phyloP scores from a whole-genome alignment of 2,797 vertebrate species.

The Astyanax mexicanus region DNA sequence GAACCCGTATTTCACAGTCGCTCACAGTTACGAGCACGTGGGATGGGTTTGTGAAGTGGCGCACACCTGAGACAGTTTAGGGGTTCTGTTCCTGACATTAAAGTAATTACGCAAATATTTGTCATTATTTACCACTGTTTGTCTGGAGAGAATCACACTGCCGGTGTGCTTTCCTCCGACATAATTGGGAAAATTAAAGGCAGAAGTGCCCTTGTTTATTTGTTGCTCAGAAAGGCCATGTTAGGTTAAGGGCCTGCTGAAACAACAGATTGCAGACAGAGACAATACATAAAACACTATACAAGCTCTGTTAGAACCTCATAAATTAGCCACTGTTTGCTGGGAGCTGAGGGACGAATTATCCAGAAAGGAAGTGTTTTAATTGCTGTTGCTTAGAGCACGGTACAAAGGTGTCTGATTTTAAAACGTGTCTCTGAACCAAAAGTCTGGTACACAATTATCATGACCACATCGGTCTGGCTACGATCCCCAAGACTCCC shows the following conservation, averaged over 20 bases:
- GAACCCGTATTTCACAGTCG: background rate
- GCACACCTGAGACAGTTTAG: constrained; percentile 3
- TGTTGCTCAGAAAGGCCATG: constrained; percentile 55
- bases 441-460: too few relatives aligned
- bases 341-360: constrained; percentile 1
- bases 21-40: background rate
- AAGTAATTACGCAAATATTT: constrained; percentile 12
- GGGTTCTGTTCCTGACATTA: background rate
- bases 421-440: background rate
- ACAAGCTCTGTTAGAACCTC: background rate
- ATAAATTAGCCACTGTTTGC: constrained; percentile 12
- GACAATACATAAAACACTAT: constrained; percentile 11
- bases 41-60: background rate
- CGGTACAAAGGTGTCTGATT: background rate
- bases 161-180: background rate
- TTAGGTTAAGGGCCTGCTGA: constrained; percentile 12
- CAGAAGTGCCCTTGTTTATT: constrained; percentile 30
- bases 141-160: constrained; percentile 5
- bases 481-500: too few relatives aligned
- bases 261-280: constrained; percentile 34
- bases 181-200: constrained; percentile 21
- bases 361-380: constrained; percentile 37
- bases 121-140: background rate
- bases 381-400: constrained; percentile 37
- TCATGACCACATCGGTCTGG: too few relatives aligned